Conservation (phyloP, 1,140 invertebrate species). For the Apolygus lucorum region DNA sequence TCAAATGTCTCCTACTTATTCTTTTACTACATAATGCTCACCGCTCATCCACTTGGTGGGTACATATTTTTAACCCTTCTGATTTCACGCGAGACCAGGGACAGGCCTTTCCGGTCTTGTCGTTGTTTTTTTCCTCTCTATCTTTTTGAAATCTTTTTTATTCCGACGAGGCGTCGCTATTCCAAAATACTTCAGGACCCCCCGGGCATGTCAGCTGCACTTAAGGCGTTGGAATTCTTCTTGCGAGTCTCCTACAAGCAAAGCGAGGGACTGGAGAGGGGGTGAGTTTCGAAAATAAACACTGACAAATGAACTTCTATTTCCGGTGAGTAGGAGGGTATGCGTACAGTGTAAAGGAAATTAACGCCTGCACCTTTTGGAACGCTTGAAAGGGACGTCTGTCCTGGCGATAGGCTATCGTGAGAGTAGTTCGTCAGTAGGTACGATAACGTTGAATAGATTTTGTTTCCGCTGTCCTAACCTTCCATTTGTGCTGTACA, state of each 20-base stretch:
- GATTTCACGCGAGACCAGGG: neutral
- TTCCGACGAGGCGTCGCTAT: neutral
- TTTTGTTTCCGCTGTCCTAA: too few species aligned
- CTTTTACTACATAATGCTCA: neutral
- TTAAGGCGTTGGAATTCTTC: neutral
- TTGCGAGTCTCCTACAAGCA: too few species aligned
- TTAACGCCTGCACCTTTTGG: neutral
- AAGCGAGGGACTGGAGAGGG: neutral
- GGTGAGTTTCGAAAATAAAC: neutral
- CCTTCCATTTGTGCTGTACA: too few species aligned
- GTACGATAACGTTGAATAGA: too few species aligned
- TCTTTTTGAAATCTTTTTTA: neutral
- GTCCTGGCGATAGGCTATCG: too few species aligned
- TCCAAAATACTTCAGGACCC: neutral
- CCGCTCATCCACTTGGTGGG: neutral
- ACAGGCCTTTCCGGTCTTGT: neutral
- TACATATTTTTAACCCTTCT: neutral
- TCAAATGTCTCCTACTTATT: neutral
- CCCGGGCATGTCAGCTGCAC: neutral
- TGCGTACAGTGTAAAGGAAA: neutral
- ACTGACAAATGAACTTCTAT: neutral
- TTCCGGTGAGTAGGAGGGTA: neutral
- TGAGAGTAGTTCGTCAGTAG: too few species aligned
- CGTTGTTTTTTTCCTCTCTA: neutral
- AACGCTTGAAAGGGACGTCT: neutral